These are phyloP conservation scores for Ctenopoma multispine DNA, from an alignment of 2,797 vertebrate genomes.

Conservation along the genomic window DNA sequence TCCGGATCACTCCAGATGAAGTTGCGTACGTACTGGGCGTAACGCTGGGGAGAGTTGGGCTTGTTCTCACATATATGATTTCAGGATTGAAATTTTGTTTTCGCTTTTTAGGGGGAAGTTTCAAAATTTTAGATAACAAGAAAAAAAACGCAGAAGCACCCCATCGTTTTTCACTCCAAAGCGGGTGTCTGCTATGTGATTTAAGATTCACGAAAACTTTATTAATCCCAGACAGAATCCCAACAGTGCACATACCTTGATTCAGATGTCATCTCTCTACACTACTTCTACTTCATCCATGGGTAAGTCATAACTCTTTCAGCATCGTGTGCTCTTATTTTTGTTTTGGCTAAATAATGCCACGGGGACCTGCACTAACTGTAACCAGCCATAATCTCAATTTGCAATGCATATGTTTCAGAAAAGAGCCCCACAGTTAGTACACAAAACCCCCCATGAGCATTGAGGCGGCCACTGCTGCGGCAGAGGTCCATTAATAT, in stretches of 20 bases:
- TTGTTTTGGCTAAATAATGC: slow-evolving; percentile 59
- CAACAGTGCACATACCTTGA: background rate
- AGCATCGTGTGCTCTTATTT: slow-evolving; percentile 49
- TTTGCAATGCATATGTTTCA: slow-evolving; percentile 86
- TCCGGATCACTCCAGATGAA: too few relatives aligned
- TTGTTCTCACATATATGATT: too few relatives aligned
- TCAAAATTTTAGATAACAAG: too few relatives aligned
- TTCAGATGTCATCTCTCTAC: slow-evolving; percentile 32
- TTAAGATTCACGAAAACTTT: too few relatives aligned
- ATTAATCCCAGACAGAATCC: too few relatives aligned
- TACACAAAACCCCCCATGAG: slow-evolving; percentile 66
- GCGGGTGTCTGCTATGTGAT: too few relatives aligned
- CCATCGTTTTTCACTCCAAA: too few relatives aligned
- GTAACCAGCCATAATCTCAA: slow-evolving; percentile 75
- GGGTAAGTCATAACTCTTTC: slow-evolving; percentile 47
- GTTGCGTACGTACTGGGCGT: too few relatives aligned
- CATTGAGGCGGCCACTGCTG: slow-evolving; percentile 55
- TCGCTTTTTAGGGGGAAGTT: too few relatives aligned
- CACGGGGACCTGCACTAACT: slow-evolving; percentile 53
- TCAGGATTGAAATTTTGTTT: too few relatives aligned
- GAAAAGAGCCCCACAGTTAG: slow-evolving; percentile 77
- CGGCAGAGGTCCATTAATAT: slow-evolving; percentile 79
- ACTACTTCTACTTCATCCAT: slow-evolving; percentile 50
- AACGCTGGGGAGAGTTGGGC: too few relatives aligned
- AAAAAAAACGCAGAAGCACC: too few relatives aligned